A percentile compares a stretch with the other conserved stretches of the same genome.
phyloP scores from a whole-genome alignment of 2,888 invertebrate species.

The Oasisia sp. region DNA sequence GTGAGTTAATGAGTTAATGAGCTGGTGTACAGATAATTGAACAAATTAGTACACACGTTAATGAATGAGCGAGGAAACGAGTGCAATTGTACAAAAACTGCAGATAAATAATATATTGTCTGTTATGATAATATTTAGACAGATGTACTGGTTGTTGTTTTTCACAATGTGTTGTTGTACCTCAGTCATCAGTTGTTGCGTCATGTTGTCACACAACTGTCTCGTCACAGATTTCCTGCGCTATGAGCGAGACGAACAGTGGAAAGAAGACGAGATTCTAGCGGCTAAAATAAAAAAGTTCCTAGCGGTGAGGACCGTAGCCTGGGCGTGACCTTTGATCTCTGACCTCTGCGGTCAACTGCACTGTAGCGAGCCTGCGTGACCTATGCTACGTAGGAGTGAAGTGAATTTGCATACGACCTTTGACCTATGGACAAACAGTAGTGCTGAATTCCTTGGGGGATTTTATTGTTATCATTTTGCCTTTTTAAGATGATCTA shows the following conservation, averaged over 20 bases:
- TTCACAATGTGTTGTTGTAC: background rate
- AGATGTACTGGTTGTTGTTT: background rate
- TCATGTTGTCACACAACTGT: background rate
- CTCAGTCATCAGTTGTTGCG: background rate
- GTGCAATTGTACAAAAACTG: too few species aligned
- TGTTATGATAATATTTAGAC: background rate
- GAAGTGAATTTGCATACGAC: background rate
- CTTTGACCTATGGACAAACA: background rate
- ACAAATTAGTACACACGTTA: too few species aligned
- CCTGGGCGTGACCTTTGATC: background rate
- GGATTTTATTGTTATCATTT: background rate
- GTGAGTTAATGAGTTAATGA: background rate
- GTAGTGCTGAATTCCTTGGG: background rate
- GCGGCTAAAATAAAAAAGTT: conserved; percentile 94
- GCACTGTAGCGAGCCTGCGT: background rate
- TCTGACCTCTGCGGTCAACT: background rate
- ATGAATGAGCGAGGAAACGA: too few species aligned
- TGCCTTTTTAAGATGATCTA: background rate
- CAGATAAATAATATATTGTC: background rate
- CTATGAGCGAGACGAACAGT: conserved; percentile 72
- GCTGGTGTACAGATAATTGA: too few species aligned
- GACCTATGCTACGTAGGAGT: background rate
- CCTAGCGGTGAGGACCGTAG: conserved; percentile 79
- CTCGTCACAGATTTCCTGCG: background rate
- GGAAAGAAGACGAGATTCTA: conserved; percentile 84